phyloP scores from a whole-genome alignment of 2,113 vertebrate genomes.

The Craseonycteris thonglongyai region DNA sequence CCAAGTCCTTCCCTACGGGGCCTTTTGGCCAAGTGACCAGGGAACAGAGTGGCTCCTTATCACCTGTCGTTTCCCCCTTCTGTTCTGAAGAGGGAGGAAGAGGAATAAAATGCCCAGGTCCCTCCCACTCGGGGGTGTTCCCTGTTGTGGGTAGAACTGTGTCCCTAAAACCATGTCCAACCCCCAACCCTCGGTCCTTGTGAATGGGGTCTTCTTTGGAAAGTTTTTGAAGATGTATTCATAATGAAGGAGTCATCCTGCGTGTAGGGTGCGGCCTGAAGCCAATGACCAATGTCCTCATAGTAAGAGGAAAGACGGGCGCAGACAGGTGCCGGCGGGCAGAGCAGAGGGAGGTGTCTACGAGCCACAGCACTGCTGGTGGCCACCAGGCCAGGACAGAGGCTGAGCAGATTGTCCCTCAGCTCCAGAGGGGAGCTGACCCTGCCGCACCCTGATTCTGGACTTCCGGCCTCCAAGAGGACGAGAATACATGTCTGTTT shows the following conservation, averaged over 20 bases:
- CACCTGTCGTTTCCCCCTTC: not conserved
- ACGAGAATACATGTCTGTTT: not conserved
- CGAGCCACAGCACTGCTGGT: accelerated
- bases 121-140: accelerated
- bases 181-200: not conserved
- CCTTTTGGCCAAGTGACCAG: not conserved
- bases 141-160: accelerated
- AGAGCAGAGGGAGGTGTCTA: accelerated
- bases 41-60: not conserved
- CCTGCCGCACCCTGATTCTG: not conserved
- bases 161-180: accelerated
- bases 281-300: not conserved
- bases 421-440: not conserved
- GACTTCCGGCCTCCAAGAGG: not conserved
- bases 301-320: not conserved
- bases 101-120: accelerated
- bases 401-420: not conserved
- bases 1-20: not conserved
- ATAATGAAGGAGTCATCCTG: not conserved
- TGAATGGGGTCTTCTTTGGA: not conserved
- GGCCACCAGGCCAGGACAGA: not conserved
- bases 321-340: too few species aligned
- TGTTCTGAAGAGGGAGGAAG: accelerated
- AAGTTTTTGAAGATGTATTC: not conserved
- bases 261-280: not conserved